Conservation (phyloP, 2,888 invertebrate species). For the Sericinus montela region DNA sequence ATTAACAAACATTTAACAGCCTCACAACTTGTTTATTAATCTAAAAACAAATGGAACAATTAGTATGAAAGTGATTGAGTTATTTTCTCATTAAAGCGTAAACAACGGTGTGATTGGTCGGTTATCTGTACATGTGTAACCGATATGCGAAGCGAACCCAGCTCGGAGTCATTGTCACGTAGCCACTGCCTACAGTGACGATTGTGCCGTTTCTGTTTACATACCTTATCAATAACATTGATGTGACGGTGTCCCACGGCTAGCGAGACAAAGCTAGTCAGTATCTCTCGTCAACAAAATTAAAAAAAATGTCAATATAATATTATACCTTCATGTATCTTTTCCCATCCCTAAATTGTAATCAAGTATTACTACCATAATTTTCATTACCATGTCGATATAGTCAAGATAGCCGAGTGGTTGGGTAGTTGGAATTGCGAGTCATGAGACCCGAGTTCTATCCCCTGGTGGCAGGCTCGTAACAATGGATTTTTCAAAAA, state of each 20-base stretch:
- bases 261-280: conserved; percentile 27
- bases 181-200: conserved; percentile 36
- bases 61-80: conserved; percentile 13
- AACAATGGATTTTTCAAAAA: too few species aligned
- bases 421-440: too few species aligned
- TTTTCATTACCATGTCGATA: too few species aligned
- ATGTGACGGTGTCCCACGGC: conserved; percentile 30
- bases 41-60: conserved; percentile 7
- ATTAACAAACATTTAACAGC: background rate
- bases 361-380: too few species aligned
- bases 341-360: too few species aligned
- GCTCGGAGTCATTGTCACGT: conserved; percentile 67
- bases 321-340: too few species aligned
- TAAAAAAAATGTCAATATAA: too few species aligned
- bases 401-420: too few species aligned
- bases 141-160: conserved; percentile 29
- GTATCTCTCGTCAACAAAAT: too few species aligned
- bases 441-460: too few species aligned
- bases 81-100: conserved; percentile 38
- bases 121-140: conserved; percentile 50
- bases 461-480: too few species aligned
- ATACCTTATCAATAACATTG: conserved; percentile 68
- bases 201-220: conserved; percentile 62
- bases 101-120: conserved; percentile 48
- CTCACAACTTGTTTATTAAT: conserved; percentile 6